Percentiles rank a stretch among this genome's conserved stretches.
Conservation (phyloP, 2,797 vertebrate genomes). For the Rallus crepitans region DNA sequence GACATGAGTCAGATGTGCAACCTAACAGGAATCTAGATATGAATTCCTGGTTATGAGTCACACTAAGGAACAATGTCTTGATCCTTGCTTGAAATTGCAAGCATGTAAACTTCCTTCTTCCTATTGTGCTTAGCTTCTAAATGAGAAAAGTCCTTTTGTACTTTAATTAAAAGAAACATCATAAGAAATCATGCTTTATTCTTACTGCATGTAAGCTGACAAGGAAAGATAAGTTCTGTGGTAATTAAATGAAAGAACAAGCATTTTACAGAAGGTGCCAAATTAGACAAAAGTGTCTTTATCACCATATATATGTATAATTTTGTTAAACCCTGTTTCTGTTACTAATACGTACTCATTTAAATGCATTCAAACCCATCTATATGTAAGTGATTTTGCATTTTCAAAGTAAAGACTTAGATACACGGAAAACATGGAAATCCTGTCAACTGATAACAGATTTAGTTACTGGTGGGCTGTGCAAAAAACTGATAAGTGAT, state of each 20-base stretch:
- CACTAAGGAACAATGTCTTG: conserved; percentile 33
- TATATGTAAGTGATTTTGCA: background rate
- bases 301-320: background rate
- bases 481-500: background rate
- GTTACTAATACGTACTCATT: background rate
- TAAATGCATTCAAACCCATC: background rate
- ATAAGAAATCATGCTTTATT: conserved; percentile 17
- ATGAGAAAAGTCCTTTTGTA: conserved; percentile 38
- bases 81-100: conserved; percentile 15
- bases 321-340: background rate
- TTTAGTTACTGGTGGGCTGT: background rate
- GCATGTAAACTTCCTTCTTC: conserved; percentile 64
- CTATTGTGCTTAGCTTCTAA: conserved; percentile 42
- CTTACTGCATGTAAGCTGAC: background rate
- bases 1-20: conserved; percentile 36
- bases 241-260: conserved; percentile 22
- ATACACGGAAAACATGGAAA: background rate
- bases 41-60: conserved; percentile 69
- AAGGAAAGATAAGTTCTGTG: conserved; percentile 12
- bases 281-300: background rate
- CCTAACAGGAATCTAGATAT: conserved; percentile 49
- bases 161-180: conserved; percentile 13
- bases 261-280: background rate
- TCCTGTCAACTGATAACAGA: background rate
- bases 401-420: background rate